These are phyloP conservation scores for Sciaenops ocellatus DNA, from an alignment of 2,797 vertebrate genomes.

Conservation along the genomic window DNA sequence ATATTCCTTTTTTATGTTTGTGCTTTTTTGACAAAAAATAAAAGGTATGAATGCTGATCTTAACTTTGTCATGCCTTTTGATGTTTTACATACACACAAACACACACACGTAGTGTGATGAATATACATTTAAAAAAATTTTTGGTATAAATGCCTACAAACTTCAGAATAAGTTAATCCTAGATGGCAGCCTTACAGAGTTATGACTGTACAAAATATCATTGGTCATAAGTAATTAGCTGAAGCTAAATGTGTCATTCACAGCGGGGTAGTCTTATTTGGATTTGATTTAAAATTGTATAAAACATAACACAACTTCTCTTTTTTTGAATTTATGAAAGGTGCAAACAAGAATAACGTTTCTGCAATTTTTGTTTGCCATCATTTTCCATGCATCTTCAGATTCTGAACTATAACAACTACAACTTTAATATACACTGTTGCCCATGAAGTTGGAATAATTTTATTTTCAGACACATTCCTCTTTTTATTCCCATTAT, in stretches of 20 bases:
- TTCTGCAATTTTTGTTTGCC: neutral
- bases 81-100: neutral
- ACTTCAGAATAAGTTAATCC: no score
- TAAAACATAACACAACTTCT: no score
- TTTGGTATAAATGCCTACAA: no score
- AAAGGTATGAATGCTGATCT: conserved; percentile 72
- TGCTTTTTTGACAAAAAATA: conserved; percentile 81
- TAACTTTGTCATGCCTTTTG: neutral
- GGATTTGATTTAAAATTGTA: no score
- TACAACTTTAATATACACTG: neutral
- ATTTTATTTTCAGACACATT: no score
- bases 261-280: no score
- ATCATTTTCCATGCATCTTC: neutral
- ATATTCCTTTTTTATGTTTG: conserved; percentile 84
- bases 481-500: no score
- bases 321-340: neutral
- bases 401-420: neutral
- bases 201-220: no score
- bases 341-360: neutral
- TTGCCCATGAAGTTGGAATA: no score
- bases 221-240: no score
- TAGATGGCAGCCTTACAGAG: no score
- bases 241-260: no score
- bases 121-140: neutral
- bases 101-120: neutral